phyloP scores from a whole-genome alignment of 2,888 invertebrate species.

The Catocala nupta region DNA sequence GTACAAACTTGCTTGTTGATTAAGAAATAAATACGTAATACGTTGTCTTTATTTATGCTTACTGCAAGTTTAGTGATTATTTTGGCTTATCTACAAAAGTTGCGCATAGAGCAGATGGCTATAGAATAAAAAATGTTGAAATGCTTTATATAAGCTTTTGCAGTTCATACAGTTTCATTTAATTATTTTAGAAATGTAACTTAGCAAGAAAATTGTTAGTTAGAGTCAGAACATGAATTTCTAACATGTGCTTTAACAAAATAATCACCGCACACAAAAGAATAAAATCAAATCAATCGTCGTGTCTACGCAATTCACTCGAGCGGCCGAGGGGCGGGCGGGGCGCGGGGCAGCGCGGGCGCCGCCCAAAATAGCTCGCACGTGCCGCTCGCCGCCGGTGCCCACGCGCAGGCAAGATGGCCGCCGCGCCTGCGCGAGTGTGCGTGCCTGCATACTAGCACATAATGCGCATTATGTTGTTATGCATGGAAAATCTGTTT shows the following conservation, averaged over 20 bases:
- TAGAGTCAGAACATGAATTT: constrained; percentile 6
- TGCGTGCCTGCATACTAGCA: constrained; percentile 62
- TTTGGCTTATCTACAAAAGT: too few relatives aligned
- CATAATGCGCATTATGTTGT: constrained; percentile 52
- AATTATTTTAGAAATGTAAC: too few relatives aligned
- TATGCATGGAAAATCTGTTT: constrained; percentile 54
- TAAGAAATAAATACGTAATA: too few relatives aligned
- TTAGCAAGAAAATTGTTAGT: too few relatives aligned
- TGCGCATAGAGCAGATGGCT: too few relatives aligned
- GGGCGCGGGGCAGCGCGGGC: constrained; percentile 67
- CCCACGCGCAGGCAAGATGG: constrained; percentile 86
- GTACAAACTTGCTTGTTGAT: too few relatives aligned
- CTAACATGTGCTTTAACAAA: constrained; percentile 10
- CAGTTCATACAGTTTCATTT: too few relatives aligned
- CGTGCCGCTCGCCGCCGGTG: constrained; percentile 82
- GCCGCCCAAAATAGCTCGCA: constrained; percentile 86
- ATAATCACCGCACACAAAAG: constrained; percentile 43
- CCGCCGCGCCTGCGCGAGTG: constrained; percentile 70
- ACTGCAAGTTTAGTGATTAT: too few relatives aligned
- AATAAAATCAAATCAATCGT: constrained; percentile 57
- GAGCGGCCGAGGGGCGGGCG: constrained; percentile 35
- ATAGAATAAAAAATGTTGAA: too few relatives aligned
- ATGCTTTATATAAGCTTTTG: too few relatives aligned
- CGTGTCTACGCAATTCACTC: constrained; percentile 59
- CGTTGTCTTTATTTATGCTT: too few relatives aligned